phyloP scores from a whole-genome alignment of 2,113 vertebrate species.

The Erythrocercus mccallii region DNA sequence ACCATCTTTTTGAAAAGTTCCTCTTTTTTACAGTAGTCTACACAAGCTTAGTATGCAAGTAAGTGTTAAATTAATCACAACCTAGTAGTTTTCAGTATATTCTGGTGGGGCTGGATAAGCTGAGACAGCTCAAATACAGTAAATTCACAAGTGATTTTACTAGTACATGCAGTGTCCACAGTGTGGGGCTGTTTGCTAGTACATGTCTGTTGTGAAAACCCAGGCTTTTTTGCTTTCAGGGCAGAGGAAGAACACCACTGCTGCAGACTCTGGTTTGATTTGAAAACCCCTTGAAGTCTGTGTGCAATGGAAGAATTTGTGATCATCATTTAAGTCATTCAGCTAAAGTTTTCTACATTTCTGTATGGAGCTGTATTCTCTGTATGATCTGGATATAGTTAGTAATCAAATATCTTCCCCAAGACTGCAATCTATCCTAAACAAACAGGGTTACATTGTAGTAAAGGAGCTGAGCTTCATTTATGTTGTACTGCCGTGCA shows the following conservation, averaged over 20 bases:
- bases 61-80: neutral
- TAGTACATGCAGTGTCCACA: neutral
- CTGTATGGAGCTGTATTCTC: neutral
- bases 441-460: neutral
- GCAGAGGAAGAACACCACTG: neutral
- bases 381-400: neutral
- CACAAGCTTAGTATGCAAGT: neutral
- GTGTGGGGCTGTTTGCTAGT: constrained; percentile 27
- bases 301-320: neutral
- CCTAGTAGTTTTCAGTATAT: neutral
- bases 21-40: neutral
- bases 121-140: neutral
- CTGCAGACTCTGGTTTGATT: neutral
- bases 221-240: neutral
- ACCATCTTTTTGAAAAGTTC: neutral
- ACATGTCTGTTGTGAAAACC: neutral
- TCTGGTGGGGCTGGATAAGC: neutral
- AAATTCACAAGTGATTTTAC: neutral
- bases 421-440: neutral
- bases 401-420: neutral
- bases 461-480: neutral
- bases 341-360: neutral
- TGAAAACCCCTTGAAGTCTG: neutral
- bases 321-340: neutral
- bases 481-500: neutral